These are phyloP conservation scores for Artibeus lituratus DNA, from an alignment of 2,797 vertebrate genomes.

Conservation along the genomic window DNA sequence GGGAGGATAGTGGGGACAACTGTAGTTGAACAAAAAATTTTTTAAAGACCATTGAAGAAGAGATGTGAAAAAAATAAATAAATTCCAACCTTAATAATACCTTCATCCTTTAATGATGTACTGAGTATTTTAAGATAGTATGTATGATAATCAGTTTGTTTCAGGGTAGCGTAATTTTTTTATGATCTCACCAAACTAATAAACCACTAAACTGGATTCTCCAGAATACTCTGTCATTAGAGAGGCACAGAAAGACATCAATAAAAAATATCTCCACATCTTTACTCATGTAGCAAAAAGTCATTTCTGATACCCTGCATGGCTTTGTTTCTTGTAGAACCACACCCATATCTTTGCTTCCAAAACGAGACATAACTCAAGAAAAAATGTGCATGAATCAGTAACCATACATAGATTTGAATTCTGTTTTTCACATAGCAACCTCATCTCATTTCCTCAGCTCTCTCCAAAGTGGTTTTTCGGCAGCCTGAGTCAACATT, in stretches of 20 bases:
- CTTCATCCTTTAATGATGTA: background rate
- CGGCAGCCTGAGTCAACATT: background rate
- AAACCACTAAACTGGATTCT: background rate
- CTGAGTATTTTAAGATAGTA: background rate
- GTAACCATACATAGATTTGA: background rate
- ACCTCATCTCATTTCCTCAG: background rate
- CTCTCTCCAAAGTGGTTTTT: background rate
- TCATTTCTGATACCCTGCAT: background rate
- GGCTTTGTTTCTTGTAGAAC: conserved; percentile 23
- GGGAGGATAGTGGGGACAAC: too few species aligned
- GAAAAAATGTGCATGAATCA: conserved; percentile 43
- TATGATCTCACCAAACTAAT: background rate
- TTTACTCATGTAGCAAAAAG: background rate
- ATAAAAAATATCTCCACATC: background rate
- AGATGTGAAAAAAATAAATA: too few species aligned
- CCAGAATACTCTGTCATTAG: background rate
- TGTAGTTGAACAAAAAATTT: too few species aligned
- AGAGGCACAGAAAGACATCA: background rate
- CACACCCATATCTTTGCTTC: conserved; percentile 37
- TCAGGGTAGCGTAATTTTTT: background rate
- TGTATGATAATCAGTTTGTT: background rate
- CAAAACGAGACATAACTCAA: conserved; percentile 43
- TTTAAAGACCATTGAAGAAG: too few species aligned
- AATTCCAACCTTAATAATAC: background rate
- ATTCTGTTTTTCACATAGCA: background rate